These are phyloP conservation scores for Formica exsecta DNA, from an alignment of 1,140 invertebrate genomes.

Conservation along the genomic window DNA sequence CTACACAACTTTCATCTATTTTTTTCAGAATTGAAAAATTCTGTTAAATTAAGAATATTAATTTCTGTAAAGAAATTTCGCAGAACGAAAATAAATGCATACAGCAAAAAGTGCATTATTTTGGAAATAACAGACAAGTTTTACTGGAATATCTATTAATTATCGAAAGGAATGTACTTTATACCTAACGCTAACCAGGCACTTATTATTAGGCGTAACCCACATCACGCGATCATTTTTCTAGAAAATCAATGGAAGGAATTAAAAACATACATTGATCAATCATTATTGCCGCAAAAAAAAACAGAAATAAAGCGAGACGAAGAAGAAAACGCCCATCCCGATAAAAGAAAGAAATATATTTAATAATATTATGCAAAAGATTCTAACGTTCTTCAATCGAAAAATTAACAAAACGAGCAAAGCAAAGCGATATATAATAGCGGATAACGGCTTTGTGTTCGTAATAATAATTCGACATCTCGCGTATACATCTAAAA, in stretches of 20 bases:
- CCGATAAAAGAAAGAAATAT: neutral
- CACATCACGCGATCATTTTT: neutral
- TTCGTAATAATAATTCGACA: conserved; percentile 29
- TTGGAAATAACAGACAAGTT: neutral
- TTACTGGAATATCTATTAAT: conserved; percentile 34
- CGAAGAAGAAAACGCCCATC: neutral
- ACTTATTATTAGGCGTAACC: conserved; percentile 37
- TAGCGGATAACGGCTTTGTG: neutral
- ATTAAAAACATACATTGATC: neutral
- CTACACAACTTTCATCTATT: neutral
- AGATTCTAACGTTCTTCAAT: neutral
- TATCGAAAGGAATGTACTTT: conserved; percentile 26
- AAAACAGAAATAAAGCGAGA: conserved; percentile 22
- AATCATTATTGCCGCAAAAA: neutral
- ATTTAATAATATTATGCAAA: conserved; percentile 43
- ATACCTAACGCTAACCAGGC: conserved; percentile 16
- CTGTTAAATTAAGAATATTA: too few relatives aligned
- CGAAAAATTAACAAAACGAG: neutral
- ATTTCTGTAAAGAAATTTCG: neutral
- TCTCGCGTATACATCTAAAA: conserved; percentile 46
- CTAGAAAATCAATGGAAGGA: neutral
- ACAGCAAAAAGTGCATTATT: neutral
- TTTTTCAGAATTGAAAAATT: neutral
- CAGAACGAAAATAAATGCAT: neutral
- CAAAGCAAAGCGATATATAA: conserved; percentile 21